These are phyloP conservation scores for Anarsia innoxiella DNA, from an alignment of 2,888 invertebrate genomes.

Conservation along the genomic window DNA sequence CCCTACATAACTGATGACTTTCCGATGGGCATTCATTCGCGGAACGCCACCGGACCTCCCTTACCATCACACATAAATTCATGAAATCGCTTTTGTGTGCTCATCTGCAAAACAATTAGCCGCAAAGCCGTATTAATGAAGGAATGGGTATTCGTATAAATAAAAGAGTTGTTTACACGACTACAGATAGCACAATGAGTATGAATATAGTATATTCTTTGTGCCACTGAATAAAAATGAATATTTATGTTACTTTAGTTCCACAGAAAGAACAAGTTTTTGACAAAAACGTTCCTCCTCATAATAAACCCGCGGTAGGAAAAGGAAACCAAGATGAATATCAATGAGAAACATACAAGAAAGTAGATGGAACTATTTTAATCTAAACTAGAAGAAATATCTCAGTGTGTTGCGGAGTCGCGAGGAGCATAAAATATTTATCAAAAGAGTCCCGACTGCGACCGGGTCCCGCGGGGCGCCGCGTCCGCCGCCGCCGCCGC, in stretches of 20 bases:
- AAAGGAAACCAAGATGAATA: slow-evolving; percentile 38
- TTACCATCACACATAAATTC: slow-evolving; percentile 39
- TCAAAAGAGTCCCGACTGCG: slow-evolving; percentile 63
- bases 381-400: slow-evolving; percentile 49
- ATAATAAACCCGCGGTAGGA: slow-evolving; percentile 21
- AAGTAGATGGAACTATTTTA: slow-evolving; percentile 45
- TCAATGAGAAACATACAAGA: slow-evolving; percentile 39
- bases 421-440: slow-evolving; percentile 69
- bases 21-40: slow-evolving; percentile 70
- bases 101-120: slow-evolving; percentile 42
- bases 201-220: too few relatives aligned
- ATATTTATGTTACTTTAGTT: background rate
- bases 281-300: slow-evolving; percentile 16
- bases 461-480: slow-evolving; percentile 40
- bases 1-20: slow-evolving; percentile 73
- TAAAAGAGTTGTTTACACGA: too few relatives aligned
- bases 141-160: slow-evolving; percentile 14
- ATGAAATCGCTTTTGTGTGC: slow-evolving; percentile 34
- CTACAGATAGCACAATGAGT: background rate
- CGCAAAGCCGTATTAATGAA: slow-evolving; percentile 21
- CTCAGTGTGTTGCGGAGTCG: slow-evolving; percentile 48
- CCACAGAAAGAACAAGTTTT: slow-evolving; percentile 2
- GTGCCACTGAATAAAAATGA: background rate
- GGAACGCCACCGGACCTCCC: slow-evolving; percentile 32
- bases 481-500: slow-evolving; percentile 24